These are phyloP conservation scores for Lysiphlebus fabarum DNA, from an alignment of 1,140 invertebrate genomes.

Conservation along the genomic window DNA sequence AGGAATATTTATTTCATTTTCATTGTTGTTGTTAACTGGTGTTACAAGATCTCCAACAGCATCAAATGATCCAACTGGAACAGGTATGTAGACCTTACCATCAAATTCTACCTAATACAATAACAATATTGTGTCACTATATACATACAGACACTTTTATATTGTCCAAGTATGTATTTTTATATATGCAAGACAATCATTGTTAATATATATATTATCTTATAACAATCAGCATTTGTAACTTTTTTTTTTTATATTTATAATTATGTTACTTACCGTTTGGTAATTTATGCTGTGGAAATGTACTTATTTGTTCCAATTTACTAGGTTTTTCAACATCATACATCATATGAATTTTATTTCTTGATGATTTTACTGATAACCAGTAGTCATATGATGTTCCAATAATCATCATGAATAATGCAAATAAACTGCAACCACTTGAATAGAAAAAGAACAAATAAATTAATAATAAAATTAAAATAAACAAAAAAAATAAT, in stretches of 20 bases:
- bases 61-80: conserved; percentile 43
- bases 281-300: conserved; percentile 39
- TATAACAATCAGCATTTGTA: too few species aligned
- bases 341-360: conserved; percentile 32
- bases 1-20: conserved; percentile 58
- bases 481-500: conserved; percentile 11
- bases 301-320: conserved; percentile 38
- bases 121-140: conserved; percentile 29
- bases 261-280: conserved; percentile 45
- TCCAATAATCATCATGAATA: conserved; percentile 60
- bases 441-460: conserved; percentile 49
- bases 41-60: conserved; percentile 22
- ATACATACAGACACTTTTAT: conserved; percentile 21
- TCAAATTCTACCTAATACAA: conserved; percentile 43
- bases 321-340: conserved; percentile 50
- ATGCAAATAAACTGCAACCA: conserved; percentile 58
- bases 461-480: conserved; percentile 18
- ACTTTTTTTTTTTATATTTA: too few species aligned
- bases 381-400: conserved; percentile 50
- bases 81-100: conserved; percentile 48
- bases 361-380: conserved; percentile 32
- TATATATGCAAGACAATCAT: neutral
- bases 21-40: conserved; percentile 58
- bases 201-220: too few species aligned
- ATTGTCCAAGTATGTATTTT: conserved; percentile 11